Percentiles rank a stretch among this genome's conserved stretches.
These are phyloP conservation scores for Chelonoidis abingdonii DNA, from an alignment of 2,113 vertebrate species.

Conservation along the genomic window DNA sequence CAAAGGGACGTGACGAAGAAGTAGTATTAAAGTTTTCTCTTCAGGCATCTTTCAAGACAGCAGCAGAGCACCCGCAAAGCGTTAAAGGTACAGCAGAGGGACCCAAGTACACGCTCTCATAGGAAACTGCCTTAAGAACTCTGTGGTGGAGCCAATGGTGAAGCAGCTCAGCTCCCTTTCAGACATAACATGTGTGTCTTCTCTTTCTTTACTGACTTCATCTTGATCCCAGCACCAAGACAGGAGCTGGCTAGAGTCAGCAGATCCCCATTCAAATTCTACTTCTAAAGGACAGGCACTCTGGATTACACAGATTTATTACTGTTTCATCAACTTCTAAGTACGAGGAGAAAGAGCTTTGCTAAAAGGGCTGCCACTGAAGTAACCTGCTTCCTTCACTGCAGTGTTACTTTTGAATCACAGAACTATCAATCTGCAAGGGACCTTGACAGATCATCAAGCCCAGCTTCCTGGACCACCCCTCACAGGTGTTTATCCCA, in stretches of 20 bases:
- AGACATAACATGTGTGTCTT: fast-evolving
- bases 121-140: background rate
- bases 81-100: background rate
- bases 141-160: fast-evolving
- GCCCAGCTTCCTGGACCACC: background rate
- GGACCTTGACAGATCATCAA: background rate
- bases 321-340: background rate
- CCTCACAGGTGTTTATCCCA: background rate
- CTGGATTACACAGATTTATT: background rate
- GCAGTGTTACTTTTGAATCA: background rate
- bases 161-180: background rate
- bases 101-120: too few relatives aligned
- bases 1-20: background rate
- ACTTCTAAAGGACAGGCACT: background rate
- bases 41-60: background rate
- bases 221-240: fast-evolving
- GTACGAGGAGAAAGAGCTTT: fast-evolving
- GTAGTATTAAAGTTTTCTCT: fast-evolving
- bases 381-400: background rate
- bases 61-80: background rate
- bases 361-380: background rate
- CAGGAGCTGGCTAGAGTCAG: background rate
- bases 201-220: background rate
- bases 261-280: fast-evolving
- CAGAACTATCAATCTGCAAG: background rate